Conservation (phyloP, 2,888 invertebrate genomes). For the Apotomis betuletana region DNA sequence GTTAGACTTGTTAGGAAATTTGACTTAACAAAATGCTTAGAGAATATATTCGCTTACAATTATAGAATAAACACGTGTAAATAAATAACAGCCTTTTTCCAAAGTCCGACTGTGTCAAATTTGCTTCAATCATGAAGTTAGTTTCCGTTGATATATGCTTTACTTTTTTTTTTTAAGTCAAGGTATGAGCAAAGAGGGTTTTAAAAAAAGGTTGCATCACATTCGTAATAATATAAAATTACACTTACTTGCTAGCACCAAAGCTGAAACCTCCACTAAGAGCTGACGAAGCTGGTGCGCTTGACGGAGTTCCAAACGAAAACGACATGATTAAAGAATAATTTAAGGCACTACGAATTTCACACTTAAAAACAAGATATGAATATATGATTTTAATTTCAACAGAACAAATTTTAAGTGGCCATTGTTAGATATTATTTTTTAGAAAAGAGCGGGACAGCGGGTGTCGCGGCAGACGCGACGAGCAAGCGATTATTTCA, state of each 20-base stretch:
- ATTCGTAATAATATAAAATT: constrained; percentile 26
- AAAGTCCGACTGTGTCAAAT: not conserved
- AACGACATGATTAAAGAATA: constrained; percentile 65
- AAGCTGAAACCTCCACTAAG: constrained; percentile 74
- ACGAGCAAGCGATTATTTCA: too few species aligned
- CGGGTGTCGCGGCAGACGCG: too few species aligned
- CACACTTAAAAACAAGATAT: not conserved
- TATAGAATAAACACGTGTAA: not conserved
- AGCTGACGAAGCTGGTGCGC: constrained; percentile 74
- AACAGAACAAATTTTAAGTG: not conserved
- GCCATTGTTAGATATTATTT: not conserved
- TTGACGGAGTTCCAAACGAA: constrained; percentile 76
- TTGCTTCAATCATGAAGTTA: not conserved
- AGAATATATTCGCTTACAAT: not conserved
- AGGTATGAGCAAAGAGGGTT: not conserved
- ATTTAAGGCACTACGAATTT: not conserved
- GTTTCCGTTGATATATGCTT: not conserved
- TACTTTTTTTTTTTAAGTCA: not conserved
- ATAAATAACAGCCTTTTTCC: not conserved
- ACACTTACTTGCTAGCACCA: constrained; percentile 75
- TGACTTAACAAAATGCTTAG: not conserved
- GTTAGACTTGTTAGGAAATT: not conserved
- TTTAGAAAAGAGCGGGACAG: too few species aligned
- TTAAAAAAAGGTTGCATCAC: not conserved
- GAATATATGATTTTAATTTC: not conserved